These are phyloP conservation scores for Geotrypetes seraphini DNA, from an alignment of 2,797 vertebrate species.

Conservation along the genomic window DNA sequence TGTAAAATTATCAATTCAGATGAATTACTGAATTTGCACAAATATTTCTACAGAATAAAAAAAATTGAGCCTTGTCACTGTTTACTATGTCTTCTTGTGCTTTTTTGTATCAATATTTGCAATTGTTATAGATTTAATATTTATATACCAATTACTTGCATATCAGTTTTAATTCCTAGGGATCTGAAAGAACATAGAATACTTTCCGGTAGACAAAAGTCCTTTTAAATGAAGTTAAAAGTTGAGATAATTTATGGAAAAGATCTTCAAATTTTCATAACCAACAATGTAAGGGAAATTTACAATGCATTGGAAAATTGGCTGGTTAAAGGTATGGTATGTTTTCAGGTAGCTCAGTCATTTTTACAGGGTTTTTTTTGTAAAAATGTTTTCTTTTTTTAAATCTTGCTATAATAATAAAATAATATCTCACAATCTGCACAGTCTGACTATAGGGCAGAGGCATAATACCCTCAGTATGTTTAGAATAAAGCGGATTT, in stretches of 20 bases:
- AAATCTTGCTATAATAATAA: constrained; percentile 87
- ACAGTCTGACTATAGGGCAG: constrained; percentile 76
- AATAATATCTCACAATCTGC: constrained; percentile 79
- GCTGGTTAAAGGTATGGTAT: constrained; percentile 76
- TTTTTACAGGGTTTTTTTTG: constrained; percentile 79
- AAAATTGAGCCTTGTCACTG: constrained; percentile 54
- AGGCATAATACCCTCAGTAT: constrained; percentile 37
- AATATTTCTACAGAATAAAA: constrained; percentile 61
- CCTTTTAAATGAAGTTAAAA: constrained; percentile 71
- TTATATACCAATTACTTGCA: constrained; percentile 85
- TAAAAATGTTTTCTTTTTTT: constrained; percentile 83
- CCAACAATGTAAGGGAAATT: constrained; percentile 78
- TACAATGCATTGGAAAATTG: constrained; percentile 81
- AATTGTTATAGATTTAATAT: constrained; percentile 48
- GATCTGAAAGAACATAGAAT: constrained; percentile 52
- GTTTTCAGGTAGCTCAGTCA: constrained; percentile 77
- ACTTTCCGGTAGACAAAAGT: constrained; percentile 58
- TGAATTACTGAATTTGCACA: constrained; percentile 66
- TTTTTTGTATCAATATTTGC: constrained; percentile 63
- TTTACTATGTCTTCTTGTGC: constrained; percentile 69
- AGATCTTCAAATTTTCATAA: constrained; percentile 80
- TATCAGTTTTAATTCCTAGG: constrained; percentile 73
- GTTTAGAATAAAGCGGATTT: constrained; percentile 30
- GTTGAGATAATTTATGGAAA: constrained; percentile 73
- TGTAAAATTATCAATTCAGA: constrained; percentile 66